Evolutionary conservation across 2,888 invertebrate genomes (phyloP), one percentile per base, ranked within the genome.

Genomic region (Zygaena filipendulae): DNA sequence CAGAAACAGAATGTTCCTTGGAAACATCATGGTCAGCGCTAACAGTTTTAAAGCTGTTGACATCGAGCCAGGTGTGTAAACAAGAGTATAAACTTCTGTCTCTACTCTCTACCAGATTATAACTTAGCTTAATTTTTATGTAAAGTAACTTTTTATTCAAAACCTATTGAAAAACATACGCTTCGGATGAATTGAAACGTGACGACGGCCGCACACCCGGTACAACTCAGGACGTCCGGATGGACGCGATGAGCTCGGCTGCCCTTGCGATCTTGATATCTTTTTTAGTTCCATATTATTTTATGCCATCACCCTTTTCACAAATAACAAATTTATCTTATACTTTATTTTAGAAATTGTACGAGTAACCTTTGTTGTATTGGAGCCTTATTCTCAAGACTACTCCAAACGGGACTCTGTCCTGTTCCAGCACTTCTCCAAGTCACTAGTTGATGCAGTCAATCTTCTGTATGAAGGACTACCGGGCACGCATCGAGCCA

Each of bases 381-480:
- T 80, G 47, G 85, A 90, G 47, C 85, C 85, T 0, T 90, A 84
- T 56, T 59, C 60, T 7, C 48, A 49, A 1, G 80, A 75, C 18
- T 85, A 86, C 52, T 77, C 72, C 11, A 82, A 87, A 50, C 72
- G 86, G 25, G 82, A 84, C 36, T 87, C 85, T 6, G 46, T 47
- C 0, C 69, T 75, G 33, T 90, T 87, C 64, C 70, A 79, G 39
- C 70, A 81, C 30, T 66, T 89, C 38, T 82, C 87, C 6, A 62
- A 63, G 6, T 77, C 83, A 11, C 55, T 91, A 16, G 82, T 84
- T 1, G 64, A 74, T 11, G 83, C 82, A 1, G 75, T 91, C 6
- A 83, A 87, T 36, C 56, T 62, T 2, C 59, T 89, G 3, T 87
- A 83, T 44, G 66, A 70, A 5, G 42, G 45, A 2, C 39, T 67